phyloP scores from a whole-genome alignment of 37 sponge, comb jelly and placozoan species.

The Lycopodina hypogea region DNA sequence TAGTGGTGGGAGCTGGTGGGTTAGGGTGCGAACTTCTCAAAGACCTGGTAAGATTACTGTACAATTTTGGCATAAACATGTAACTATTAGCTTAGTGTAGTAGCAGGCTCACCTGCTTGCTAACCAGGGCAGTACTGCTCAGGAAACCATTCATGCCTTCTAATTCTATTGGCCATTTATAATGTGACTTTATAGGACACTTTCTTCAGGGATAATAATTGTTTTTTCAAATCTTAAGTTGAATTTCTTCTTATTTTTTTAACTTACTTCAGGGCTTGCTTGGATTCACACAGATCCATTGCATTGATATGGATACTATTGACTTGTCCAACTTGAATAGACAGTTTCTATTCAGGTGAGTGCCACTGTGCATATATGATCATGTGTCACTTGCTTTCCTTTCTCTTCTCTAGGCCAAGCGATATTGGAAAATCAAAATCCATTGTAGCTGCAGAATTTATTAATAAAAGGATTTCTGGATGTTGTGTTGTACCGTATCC shows the following conservation, averaged over 20 bases:
- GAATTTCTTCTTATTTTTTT: neutral
- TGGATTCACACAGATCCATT: conserved; percentile 89
- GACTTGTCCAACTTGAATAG: conserved; percentile 97
- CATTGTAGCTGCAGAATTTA: conserved; percentile 81
- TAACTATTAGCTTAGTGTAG: neutral
- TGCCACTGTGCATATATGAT: neutral
- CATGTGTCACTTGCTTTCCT: too few relatives aligned
- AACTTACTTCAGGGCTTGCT: conserved; percentile 66
- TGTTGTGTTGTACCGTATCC: conserved; percentile 81
- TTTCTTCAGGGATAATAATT: neutral
- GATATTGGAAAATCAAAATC: conserved; percentile 94
- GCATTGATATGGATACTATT: conserved; percentile 99
- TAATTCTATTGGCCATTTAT: too few relatives aligned
- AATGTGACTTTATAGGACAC: too few relatives aligned
- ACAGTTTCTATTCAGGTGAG: conserved; percentile 92
- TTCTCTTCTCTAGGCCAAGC: conserved; percentile 42
- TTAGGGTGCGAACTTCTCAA: conserved; percentile 97
- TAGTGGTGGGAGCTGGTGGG: conserved; percentile 98
- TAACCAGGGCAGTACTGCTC: too few relatives aligned
- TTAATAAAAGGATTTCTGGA: conserved; percentile 75
- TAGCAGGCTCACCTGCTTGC: too few relatives aligned
- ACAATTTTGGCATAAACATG: neutral
- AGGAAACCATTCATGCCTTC: too few relatives aligned
- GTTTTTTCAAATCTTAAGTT: neutral
- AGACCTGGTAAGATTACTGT: conserved; percentile 56